Base-by-base conservation (phyloP, 2,797 vertebrate genomes). In the Sciaenops ocellatus region DNA sequence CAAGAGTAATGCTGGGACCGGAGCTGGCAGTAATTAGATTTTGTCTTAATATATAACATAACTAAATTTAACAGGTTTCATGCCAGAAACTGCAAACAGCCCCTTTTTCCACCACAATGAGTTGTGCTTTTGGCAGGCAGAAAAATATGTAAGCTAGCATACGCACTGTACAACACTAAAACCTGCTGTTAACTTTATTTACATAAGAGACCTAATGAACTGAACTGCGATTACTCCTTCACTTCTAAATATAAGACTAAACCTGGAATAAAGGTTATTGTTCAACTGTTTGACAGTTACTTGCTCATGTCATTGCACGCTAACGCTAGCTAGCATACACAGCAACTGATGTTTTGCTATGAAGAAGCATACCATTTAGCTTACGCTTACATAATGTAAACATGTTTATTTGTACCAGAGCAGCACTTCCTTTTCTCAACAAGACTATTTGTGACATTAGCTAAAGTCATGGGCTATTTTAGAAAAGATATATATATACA, bases 11-110 rank as follows among this genome's bases (percentile, higher is more conserved):
- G 41, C 6, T 30, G 41, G 20, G 42, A 42, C 18, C 3, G 13
- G 10, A 81, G 62, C 20, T 42, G 42, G 26, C 42, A 30, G n/a
- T 54, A 38, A 70, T 66, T 47, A 38, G 15, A 61, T 28, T 38
- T 55, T 38, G 2, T 52, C 8, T 3, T 22, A 22, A 69, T 50
- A 61, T 24, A 24, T 20, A 54, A 66, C 18, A 22, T 2, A 42
- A 59, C 20, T 47, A 24, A 2, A 41, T 24, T 48, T 41, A 1
- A n/a, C 4, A 51, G 11, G 17, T 61, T 60, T 42, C 20, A 44
- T 17, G 42, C 24, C 54, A 76, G 26, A 30, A 28, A n/a, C 5
- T n/a, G 47, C 17, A 67, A 55, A 46, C 5, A 7, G 13, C 34
- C 3, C 16, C 20, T 59, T 22, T 11, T 34, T 44, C 38, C 2